Conservation (phyloP, 2,888 invertebrate species). For the Leucophora obtusa region DNA sequence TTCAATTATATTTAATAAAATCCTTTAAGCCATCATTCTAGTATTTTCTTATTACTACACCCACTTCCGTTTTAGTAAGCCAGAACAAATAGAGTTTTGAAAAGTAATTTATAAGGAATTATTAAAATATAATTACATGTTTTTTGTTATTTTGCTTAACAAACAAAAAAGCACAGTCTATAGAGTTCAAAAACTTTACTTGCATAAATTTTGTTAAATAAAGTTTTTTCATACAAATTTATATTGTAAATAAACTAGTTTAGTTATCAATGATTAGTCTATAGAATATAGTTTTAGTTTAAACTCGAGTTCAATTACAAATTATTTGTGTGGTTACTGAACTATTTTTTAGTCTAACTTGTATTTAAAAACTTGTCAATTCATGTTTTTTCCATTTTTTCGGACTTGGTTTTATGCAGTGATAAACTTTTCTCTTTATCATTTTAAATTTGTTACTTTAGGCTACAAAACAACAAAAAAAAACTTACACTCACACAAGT, state of each 20-base stretch:
- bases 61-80: background rate
- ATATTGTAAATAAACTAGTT: background rate
- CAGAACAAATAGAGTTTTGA: background rate
- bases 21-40: constrained; percentile 30
- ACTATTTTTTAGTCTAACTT: constrained; percentile 35
- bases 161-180: background rate
- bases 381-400: constrained; percentile 16
- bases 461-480: background rate
- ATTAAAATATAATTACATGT: constrained; percentile 1
- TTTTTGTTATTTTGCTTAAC: background rate
- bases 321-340: constrained; percentile 55
- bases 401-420: constrained; percentile 50
- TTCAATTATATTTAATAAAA: constrained; percentile 43
- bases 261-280: constrained; percentile 32
- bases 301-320: constrained; percentile 44
- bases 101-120: constrained; percentile 34
- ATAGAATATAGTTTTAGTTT: constrained; percentile 12
- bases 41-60: background rate
- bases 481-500: too few relatives aligned
- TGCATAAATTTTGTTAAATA: background rate
- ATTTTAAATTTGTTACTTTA: constrained; percentile 47
- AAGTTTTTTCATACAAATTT: background rate
- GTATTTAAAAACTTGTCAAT: constrained; percentile 52
- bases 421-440: constrained; percentile 55
- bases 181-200: background rate